Evolutionary conservation across 1,140 invertebrate species (phyloP), one percentile per base, ranked within the genome.

Genomic region (Maniola jurtina): DNA sequence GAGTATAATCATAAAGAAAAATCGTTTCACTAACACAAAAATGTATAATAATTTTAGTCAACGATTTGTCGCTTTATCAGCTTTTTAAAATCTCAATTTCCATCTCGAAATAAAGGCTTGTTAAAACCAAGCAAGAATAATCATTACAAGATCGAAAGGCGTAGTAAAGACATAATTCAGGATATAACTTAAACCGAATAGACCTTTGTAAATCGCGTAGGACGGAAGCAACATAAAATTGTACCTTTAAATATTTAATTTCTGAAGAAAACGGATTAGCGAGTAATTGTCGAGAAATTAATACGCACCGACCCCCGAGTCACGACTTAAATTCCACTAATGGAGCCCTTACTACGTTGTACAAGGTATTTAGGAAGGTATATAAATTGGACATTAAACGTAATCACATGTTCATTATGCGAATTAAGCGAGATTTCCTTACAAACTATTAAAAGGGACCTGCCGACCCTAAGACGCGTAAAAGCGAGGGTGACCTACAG

Each of bases 161-260:
- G 79, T 81, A 84, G 79, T 86, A 86, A 88, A 80, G 85, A 83
- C 81, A 84, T 88, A 84, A 87, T 86, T 87, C 79, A 72, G 75
- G 80, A 86, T 87, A 88, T 87, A 82, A 83, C 80, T 83, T 86
- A 79, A 78, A 71, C 73, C 70, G 83, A 84, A 87, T 81, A 79
- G 75, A 78, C 82, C 64, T 83, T 83, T 82, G 75, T 81, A 80
- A 67, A 66, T 63, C 72, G 64, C 64, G 78, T 79, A 69, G 76
- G 87, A 75, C 80, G 81, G 80, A 86, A 90, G 80, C 79, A 75
- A 79, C 76, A 83, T 81, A 88, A n/a, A 88, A 85, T 88, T 88
- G 80, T 79, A 71, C 78, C 68, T 64, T 86, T 88, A 83, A 88
- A 88, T 84, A 86, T 86, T 87, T 86, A 86, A 86, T 88, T 86